Evolutionary conservation across 2,888 invertebrate species (phyloP).

Genomic region (Lasius fuliginosus): DNA sequence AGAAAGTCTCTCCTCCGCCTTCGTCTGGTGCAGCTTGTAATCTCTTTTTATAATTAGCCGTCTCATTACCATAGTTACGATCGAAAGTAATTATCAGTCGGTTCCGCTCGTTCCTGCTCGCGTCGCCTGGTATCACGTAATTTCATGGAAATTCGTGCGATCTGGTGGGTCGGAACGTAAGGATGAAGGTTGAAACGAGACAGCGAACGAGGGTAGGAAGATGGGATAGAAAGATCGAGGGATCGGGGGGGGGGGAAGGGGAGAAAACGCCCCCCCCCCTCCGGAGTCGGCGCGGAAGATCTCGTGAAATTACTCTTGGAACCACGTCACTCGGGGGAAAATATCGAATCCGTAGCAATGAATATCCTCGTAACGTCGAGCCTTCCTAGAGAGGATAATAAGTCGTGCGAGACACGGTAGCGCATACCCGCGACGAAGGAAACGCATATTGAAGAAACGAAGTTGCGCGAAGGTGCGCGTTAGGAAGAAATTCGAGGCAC

Average conservation of each 20-base stretch:
- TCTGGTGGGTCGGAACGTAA: slow-evolving; percentile 47
- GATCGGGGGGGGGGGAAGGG: neutral
- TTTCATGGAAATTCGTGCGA: slow-evolving; percentile 77
- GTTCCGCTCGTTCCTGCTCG: slow-evolving; percentile 48
- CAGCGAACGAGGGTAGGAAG: slow-evolving; percentile 36
- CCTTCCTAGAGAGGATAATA: slow-evolving; percentile 48
- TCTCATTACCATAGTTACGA: slow-evolving; percentile 79
- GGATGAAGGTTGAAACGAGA: slow-evolving; percentile 43
- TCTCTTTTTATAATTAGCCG: slow-evolving; percentile 78
- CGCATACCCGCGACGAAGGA: slow-evolving; percentile 5
- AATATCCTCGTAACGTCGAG: slow-evolving; percentile 44
- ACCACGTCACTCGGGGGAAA: slow-evolving; percentile 53
- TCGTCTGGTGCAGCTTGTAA: slow-evolving; percentile 67
- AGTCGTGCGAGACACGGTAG: slow-evolving; percentile 37
- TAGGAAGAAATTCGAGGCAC: slow-evolving; percentile 23
- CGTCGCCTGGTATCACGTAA: slow-evolving; percentile 68
- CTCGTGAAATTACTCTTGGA: slow-evolving; percentile 62
- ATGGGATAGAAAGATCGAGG: slow-evolving; percentile 25
- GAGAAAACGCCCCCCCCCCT: neutral
- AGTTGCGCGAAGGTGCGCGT: neutral
- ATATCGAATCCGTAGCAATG: slow-evolving; percentile 61
- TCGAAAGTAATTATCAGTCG: slow-evolving; percentile 77
- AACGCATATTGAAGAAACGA: slow-evolving; percentile 11
- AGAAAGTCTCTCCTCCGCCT: slow-evolving; percentile 57
- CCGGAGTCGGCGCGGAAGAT: slow-evolving; percentile 59